Percentiles rank a stretch among this genome's conserved stretches.
phyloP scores from a whole-genome alignment of 2,113 vertebrate species.

The Nannobrachium achirus region DNA sequence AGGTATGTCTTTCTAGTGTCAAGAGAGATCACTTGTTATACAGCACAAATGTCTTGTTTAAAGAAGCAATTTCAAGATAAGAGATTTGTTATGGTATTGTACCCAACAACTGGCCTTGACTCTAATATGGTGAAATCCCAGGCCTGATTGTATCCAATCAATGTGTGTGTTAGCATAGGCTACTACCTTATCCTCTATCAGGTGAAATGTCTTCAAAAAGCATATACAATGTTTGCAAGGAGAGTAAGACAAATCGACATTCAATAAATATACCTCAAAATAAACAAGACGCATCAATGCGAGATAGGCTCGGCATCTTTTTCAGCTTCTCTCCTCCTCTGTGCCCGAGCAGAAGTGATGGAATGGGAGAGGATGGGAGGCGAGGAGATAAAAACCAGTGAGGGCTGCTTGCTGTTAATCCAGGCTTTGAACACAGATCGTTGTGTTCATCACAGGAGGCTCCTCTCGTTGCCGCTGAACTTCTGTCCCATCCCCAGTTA shows the following conservation, averaged over 20 bases:
- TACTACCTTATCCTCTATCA: too few species aligned
- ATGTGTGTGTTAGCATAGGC: too few species aligned
- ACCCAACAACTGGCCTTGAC: too few species aligned
- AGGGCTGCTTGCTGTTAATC: conserved; percentile 54
- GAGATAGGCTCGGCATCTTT: background rate
- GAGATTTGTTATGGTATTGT: background rate
- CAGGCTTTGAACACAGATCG: conserved; percentile 61
- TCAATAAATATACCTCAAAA: too few species aligned
- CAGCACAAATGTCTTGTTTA: background rate
- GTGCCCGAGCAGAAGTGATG: background rate
- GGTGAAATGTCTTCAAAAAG: too few species aligned
- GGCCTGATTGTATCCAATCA: too few species aligned
- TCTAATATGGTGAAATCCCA: too few species aligned
- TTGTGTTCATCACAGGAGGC: conserved; percentile 55
- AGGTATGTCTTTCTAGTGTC: background rate
- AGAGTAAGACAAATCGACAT: too few species aligned
- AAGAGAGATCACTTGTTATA: background rate
- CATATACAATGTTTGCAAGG: too few species aligned
- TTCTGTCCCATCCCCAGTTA: conserved; percentile 37
- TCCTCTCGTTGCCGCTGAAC: conserved; percentile 52
- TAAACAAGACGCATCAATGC: too few species aligned
- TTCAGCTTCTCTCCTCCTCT: conserved; percentile 3
- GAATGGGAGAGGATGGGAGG: conserved; percentile 5
- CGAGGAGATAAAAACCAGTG: conserved; percentile 14
- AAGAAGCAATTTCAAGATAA: background rate